Evolutionary conservation across 1,140 invertebrate species (phyloP).

Genomic region (Physella acuta): DNA sequence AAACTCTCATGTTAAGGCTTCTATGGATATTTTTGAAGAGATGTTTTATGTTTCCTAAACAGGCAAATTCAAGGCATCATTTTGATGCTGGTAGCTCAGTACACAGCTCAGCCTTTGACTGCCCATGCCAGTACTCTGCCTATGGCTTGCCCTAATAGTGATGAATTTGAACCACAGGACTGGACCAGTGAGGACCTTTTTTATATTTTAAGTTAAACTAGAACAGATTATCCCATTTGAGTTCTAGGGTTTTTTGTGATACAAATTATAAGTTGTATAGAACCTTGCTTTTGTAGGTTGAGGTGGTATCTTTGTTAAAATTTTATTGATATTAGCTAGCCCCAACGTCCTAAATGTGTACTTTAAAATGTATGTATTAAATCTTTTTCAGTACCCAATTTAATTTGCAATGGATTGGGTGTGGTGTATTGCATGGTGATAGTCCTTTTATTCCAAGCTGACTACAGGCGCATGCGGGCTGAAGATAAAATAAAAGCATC

Average conservation of each 20-base stretch:
- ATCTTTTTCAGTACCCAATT: conserved; percentile 18
- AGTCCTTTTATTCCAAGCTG: conserved; percentile 14
- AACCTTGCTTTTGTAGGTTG: too few species aligned
- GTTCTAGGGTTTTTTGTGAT: background rate
- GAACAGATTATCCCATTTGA: background rate
- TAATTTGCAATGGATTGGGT: conserved; percentile 9
- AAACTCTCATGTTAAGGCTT: too few species aligned
- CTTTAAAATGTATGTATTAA: background rate
- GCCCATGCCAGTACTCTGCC: conserved; percentile 27
- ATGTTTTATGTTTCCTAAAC: conserved; percentile 20
- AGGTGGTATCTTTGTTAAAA: background rate
- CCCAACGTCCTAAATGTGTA: background rate
- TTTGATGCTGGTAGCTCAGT: conserved; percentile 49
- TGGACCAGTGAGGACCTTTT: conserved; percentile 39
- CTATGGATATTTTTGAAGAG: background rate
- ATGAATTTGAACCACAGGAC: conserved; percentile 37
- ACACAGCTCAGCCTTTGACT: conserved; percentile 43
- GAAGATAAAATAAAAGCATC: background rate
- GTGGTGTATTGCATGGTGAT: conserved; percentile 9
- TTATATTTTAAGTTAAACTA: background rate
- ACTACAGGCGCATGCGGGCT: conserved; percentile 9
- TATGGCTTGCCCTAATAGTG: conserved; percentile 32
- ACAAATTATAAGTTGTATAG: background rate
- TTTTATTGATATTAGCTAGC: background rate
- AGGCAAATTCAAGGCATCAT: conserved; percentile 57